Conservation (phyloP, 2,113 vertebrate genomes). For the Limnothrissa miodon region DNA sequence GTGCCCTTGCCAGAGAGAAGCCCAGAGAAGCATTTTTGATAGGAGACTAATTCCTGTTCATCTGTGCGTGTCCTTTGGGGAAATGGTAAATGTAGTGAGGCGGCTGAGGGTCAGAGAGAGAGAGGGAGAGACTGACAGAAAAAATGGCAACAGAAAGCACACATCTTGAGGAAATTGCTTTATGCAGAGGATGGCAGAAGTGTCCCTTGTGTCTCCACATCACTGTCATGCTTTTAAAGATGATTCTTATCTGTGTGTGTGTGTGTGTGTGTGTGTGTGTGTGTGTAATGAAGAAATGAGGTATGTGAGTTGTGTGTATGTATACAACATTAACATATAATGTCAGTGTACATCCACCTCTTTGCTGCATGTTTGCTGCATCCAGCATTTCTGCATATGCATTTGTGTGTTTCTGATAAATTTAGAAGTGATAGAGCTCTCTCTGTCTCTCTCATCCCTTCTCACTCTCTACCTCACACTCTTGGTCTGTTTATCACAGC, state of each 20-base stretch:
- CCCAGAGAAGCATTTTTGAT: not conserved
- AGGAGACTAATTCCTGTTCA: not conserved
- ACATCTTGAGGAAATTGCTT: not conserved
- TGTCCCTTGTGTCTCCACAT: not conserved
- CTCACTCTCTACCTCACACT: not conserved
- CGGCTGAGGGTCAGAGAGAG: not conserved
- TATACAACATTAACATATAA: too few relatives aligned
- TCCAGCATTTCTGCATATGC: too few relatives aligned
- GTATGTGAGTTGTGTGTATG: too few relatives aligned
- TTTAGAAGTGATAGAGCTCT: not conserved
- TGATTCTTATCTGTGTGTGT: not conserved
- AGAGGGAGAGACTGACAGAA: not conserved
- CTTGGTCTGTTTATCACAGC: slow-evolving; percentile 7
- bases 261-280: not conserved
- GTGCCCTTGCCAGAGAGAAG: not conserved
- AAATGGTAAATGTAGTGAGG: not conserved
- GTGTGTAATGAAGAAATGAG: slow-evolving; percentile 46
- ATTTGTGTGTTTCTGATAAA: slow-evolving; percentile 64
- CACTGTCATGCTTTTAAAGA: not conserved
- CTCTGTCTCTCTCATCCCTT: not conserved
- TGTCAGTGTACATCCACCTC: too few relatives aligned
- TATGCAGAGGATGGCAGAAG: not conserved
- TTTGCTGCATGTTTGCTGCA: too few relatives aligned
- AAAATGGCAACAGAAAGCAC: not conserved
- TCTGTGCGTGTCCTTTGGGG: not conserved